These are phyloP conservation scores for Otolemur garnettii DNA, from an alignment of 2,113 vertebrate species.

Conservation along the genomic window DNA sequence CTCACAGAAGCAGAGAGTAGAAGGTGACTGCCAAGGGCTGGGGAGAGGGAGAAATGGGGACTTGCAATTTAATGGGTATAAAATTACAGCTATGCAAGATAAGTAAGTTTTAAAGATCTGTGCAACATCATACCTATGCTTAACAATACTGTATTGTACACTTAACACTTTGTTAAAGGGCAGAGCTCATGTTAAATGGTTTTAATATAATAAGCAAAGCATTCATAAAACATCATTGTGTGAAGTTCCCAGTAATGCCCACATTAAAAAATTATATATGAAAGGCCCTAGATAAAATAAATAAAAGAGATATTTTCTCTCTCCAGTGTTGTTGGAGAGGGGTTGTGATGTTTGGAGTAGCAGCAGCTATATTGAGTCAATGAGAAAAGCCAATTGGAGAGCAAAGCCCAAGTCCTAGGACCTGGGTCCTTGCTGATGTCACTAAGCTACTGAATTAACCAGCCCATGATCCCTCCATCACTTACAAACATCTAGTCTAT, in stretches of 20 bases:
- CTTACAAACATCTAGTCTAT: not conserved
- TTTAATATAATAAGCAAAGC: not conserved
- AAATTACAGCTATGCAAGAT: not conserved
- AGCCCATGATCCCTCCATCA: not conserved
- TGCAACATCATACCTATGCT: fast-evolving
- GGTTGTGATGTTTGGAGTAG: not conserved
- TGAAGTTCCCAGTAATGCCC: not conserved
- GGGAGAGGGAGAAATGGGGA: not conserved
- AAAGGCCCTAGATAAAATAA: not conserved
- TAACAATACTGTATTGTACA: not conserved
- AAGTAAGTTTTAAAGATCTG: not conserved
- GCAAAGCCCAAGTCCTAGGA: not conserved
- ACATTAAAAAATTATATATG: not conserved
- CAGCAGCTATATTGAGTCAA: not conserved
- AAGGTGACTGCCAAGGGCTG: not conserved
- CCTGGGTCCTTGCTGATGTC: not conserved
- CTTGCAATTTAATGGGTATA: not conserved
- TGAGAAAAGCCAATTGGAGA: not conserved
- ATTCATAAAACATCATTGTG: not conserved
- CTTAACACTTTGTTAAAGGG: not conserved
- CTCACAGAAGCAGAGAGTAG: not conserved
- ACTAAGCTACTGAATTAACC: not conserved
- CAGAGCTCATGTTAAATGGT: not conserved
- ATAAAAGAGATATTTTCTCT: not conserved
- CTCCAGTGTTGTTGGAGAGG: not conserved